phyloP scores from a whole-genome alignment of 35 echinoderm and acorn worm genomes.

The Ptychodera flava region DNA sequence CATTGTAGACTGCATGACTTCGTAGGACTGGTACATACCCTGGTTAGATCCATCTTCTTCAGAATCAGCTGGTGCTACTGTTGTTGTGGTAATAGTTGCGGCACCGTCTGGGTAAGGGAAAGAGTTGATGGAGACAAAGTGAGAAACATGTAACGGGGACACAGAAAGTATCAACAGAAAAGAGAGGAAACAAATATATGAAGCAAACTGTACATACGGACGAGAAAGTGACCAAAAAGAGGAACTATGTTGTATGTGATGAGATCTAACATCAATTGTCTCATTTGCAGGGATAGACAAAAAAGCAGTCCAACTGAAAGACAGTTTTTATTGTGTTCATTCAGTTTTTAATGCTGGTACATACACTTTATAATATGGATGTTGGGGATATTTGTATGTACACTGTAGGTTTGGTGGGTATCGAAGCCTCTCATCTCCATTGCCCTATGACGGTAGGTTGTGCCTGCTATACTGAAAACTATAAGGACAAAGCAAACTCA shows the following conservation, averaged over 20 bases:
- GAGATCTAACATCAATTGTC: background rate
- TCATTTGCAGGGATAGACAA: too few relatives aligned
- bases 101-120: background rate
- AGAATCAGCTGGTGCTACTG: background rate
- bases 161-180: background rate
- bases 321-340: too few relatives aligned
- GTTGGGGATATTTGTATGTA: too few relatives aligned
- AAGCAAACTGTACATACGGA: background rate
- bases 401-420: too few relatives aligned
- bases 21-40: background rate
- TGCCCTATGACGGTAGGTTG: too few relatives aligned
- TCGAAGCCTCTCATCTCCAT: too few relatives aligned
- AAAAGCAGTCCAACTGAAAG: too few relatives aligned
- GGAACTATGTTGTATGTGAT: background rate
- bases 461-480: too few relatives aligned
- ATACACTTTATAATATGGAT: too few relatives aligned
- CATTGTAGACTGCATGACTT: conserved; percentile 11
- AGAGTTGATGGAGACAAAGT: background rate
- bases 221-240: background rate
- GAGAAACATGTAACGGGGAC: background rate
- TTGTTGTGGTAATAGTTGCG: background rate
- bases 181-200: background rate
- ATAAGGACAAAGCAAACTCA: too few relatives aligned
- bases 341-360: too few relatives aligned
- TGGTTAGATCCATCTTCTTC: background rate